A percentile compares a stretch with the other conserved stretches of the same genome.
phyloP scores from a whole-genome alignment of 2,888 invertebrate genomes.

The Pegoplata infirma region DNA sequence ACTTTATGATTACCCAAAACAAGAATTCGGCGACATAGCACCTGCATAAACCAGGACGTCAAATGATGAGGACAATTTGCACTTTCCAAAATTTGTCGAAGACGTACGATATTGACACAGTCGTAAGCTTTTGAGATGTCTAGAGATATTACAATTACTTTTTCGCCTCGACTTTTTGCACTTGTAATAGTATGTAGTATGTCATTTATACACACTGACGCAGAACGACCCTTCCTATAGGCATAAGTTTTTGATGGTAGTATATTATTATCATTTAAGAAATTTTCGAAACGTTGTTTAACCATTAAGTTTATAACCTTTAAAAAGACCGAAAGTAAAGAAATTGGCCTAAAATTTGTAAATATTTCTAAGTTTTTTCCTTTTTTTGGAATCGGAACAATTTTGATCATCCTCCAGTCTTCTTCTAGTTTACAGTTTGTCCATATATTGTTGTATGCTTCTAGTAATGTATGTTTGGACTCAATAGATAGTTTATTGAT shows the following conservation, averaged over 20 bases:
- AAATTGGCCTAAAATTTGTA: conserved; percentile 28
- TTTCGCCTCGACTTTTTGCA: no score
- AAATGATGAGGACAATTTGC: no score
- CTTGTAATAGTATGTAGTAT: background rate
- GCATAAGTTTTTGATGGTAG: conserved; percentile 20
- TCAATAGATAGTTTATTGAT: background rate
- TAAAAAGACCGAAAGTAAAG: conserved; percentile 7
- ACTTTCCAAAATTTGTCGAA: no score
- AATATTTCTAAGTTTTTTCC: background rate
- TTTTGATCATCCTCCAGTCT: conserved; percentile 31
- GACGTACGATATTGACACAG: no score
- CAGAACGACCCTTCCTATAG: conserved; percentile 4
- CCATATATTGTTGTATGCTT: conserved; percentile 9
- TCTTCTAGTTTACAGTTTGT: background rate
- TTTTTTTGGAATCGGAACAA: conserved; percentile 20
- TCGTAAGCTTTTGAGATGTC: no score
- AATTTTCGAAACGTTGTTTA: background rate
- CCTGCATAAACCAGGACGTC: no score
- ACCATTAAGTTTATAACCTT: conserved; percentile 31
- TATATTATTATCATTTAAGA: conserved; percentile 5
- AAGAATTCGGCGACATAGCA: no score
- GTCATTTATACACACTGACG: conserved; percentile 15
- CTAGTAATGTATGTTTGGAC: background rate
- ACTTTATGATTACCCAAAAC: no score
- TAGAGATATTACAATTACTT: no score